Percentiles rank a stretch among this genome's conserved stretches.
phyloP scores from a whole-genome alignment of 2,888 invertebrate genomes.

The Meteorus colon region DNA sequence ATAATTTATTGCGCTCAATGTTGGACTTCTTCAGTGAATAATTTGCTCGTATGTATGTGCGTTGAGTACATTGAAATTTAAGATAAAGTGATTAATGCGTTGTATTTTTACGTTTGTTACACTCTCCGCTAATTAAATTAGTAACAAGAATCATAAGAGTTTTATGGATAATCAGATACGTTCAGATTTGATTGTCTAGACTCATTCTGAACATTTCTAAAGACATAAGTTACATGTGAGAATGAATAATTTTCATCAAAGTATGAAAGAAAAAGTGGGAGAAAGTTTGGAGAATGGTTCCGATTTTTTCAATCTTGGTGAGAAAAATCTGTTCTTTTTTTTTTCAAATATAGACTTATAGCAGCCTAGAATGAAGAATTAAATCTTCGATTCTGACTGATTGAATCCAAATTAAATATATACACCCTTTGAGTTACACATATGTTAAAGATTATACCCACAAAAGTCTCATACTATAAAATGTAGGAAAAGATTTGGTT shows the following conservation, averaged over 20 bases:
- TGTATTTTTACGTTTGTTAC: background rate
- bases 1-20: background rate
- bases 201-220: background rate
- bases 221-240: background rate
- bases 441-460: too few species aligned
- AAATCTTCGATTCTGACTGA: too few species aligned
- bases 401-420: too few species aligned
- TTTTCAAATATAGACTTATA: too few species aligned
- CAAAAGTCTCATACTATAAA: too few species aligned
- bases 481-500: too few species aligned
- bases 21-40: slow-evolving; percentile 11
- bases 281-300: background rate
- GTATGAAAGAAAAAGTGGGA: background rate
- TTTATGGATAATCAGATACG: background rate
- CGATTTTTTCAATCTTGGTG: background rate
- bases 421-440: too few species aligned
- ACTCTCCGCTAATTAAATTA: background rate
- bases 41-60: background rate
- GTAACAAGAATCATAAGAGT: background rate
- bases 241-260: background rate
- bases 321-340: background rate
- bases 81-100: background rate
- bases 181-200: too few species aligned
- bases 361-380: too few species aligned
- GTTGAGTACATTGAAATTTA: background rate